Percentiles rank a stretch among this genome's conserved stretches.
Conservation (phyloP, 2,797 vertebrate species). For the Anguilla megastoma region DNA sequence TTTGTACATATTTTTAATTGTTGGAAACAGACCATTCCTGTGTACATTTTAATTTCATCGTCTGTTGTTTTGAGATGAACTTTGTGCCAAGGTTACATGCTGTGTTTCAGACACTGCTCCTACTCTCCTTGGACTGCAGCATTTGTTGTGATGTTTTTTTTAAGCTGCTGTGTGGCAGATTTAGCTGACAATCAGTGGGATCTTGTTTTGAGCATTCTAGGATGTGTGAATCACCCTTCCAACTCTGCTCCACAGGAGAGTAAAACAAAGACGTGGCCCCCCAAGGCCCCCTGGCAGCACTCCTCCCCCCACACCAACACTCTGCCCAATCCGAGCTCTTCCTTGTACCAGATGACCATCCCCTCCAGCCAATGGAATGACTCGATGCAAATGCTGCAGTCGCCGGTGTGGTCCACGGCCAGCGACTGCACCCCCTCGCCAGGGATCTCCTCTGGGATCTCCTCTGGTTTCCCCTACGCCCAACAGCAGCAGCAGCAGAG, state of each 20-base stretch:
- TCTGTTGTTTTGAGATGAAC: background rate
- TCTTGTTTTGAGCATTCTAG: background rate
- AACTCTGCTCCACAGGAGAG: conserved; percentile 77
- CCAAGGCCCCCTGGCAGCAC: conserved; percentile 98
- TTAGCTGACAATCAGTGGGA: background rate
- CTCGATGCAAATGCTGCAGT: conserved; percentile 93
- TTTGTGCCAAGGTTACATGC: background rate
- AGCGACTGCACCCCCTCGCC: conserved; percentile 79
- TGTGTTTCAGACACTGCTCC: background rate
- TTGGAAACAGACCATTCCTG: background rate
- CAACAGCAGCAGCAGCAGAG: conserved; percentile 47
- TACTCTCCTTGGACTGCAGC: background rate
- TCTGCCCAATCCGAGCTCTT: conserved; percentile 84
- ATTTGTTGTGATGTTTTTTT: background rate
- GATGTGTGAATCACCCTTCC: background rate
- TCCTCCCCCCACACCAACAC: conserved; percentile 74
- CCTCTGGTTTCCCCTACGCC: conserved; percentile 81
- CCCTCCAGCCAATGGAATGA: conserved; percentile 92
- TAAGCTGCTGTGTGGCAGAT: background rate
- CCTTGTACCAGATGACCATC: conserved; percentile 87
- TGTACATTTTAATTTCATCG: background rate
- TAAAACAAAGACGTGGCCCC: conserved; percentile 99
- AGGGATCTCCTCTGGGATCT: conserved; percentile 75
- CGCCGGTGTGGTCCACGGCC: conserved; percentile 90
- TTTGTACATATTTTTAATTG: too few species aligned